Evolutionary conservation across 2,797 vertebrate species (phyloP), one percentile per base, ranked within the genome.

Genomic region (Sebastes itinus): DNA sequence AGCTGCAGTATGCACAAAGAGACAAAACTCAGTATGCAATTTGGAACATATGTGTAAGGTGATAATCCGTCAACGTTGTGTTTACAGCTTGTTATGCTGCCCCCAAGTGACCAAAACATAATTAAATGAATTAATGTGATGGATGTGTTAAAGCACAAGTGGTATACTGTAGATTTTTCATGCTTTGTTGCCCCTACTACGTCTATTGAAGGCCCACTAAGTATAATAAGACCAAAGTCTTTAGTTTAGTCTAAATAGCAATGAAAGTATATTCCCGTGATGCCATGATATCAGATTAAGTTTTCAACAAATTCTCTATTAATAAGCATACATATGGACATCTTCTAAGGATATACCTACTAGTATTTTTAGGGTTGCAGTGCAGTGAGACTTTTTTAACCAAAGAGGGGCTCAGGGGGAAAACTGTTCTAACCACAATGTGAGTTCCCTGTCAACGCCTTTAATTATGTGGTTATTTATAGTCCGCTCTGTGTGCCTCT

Each of bases 401-500:
- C 20, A 58, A 27, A 49, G 14, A 55, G 33, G 76, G 49, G 33
- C 52, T 80, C 30, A 20, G 38, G 66, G 62, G 69, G 32, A 32
- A 68, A 77, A 56, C 61, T 56, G 22, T 20, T 77, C 59, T 67
- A 69, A 81, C 73, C 83, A 77, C 80, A 80, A 23, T 70, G 77
- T 79, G 71, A 81, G 82, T 58, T 78, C 72, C 54, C 75, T 80
- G 78, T 86, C 89, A 81, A 42, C 86, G 25, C 82, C 83, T 84
- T 85, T 87, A 91, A 89, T 81, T 75, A 82, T 67, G 69, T 77
- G 75, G 80, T 83, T 88, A 83, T 91, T 86, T 84, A 87, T 78
- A 90, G 85, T 75, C 65, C 1, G 11, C 20, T 61, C 61, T 12
- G 18, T 67, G 58, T 61, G 80, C 64, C 60, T 83, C 74, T 81